Base-by-base conservation (phyloP, 1,140 invertebrate species). In the Cherax quadricarinatus region DNA sequence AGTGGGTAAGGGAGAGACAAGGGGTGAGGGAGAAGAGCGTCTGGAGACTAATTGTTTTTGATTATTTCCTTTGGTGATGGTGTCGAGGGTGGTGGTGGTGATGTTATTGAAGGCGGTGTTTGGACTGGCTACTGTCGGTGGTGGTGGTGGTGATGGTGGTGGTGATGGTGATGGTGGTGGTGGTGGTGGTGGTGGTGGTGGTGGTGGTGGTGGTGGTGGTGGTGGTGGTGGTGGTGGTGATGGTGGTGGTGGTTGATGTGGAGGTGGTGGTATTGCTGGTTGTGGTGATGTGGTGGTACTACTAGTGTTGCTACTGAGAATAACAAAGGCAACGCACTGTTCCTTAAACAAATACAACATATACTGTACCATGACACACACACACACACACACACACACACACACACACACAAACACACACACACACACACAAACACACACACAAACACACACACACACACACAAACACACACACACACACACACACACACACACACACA, bases 401-500 rank as follows among this genome's bases (percentile, higher is more conserved):
- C n/a, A 82, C 79, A 82, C 53, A 82, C 80, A 89, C 53, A 89
- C 75, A 89, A 41, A 51, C 75, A 81, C 62, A 83, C 24, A 82
- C 79, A 89, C 62, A 21, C 18, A 66, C 3, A 16, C 62, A 66
- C 62, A 66, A 3, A 66, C 48, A 41, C 48, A 48, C 48, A 73
- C 18, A 75, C 18, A 75, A 4, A 12, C 48, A 86, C n/a, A 84
- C 18, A 75, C 18, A 75, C 12, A 73, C 48, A 86, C 53, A 62
- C 53, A 84, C 79, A 49, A 1, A 83, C 82, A 83, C 82, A 83
- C 82, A 83, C 53, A 24, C 82, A 83, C 53, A 62, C 53, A 83
- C 53, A 60, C 81, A 83, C 81, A 83, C 81, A 83, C 81, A 84
- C 82, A 84, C 82, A 84, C 82, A 84, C 82, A 84, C 82, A 84